These are phyloP conservation scores for Clarias gariepinus DNA, from an alignment of 2,113 vertebrate species.

Conservation along the genomic window DNA sequence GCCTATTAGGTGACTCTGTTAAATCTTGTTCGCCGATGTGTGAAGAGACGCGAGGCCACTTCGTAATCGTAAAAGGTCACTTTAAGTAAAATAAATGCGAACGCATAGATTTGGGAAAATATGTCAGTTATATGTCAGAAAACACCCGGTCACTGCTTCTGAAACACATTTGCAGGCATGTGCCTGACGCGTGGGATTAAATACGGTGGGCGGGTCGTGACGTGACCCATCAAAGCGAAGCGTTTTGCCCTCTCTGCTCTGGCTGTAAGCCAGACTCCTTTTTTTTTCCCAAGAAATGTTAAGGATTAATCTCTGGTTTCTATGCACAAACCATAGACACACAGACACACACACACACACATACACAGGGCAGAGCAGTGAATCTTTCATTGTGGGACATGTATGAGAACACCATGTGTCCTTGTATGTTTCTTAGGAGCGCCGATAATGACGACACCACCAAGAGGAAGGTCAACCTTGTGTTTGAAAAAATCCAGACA, in stretches of 20 bases:
- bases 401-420: conserved; percentile 33
- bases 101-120: too few relatives aligned
- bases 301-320: conserved; percentile 55
- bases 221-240: conserved; percentile 68
- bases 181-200: conserved; percentile 48
- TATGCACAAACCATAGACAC: conserved; percentile 32
- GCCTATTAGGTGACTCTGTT: background rate
- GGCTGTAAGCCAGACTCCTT: conserved; percentile 52
- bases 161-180: conserved; percentile 33
- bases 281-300: conserved; percentile 54
- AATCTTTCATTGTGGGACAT: conserved; percentile 25
- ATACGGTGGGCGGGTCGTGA: conserved; percentile 61
- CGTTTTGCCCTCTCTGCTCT: conserved; percentile 50
- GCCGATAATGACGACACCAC: conserved; percentile 90
- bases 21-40: conserved; percentile 7
- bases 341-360: conserved; percentile 20
- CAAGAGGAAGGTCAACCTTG: conserved; percentile 94
- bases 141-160: conserved; percentile 4
- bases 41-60: background rate
- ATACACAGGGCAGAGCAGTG: conserved; percentile 26
- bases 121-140: too few relatives aligned
- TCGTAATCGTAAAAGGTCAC: conserved; percentile 4
- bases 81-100: conserved; percentile 38
- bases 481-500: conserved; percentile 99
- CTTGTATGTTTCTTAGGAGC: conserved; percentile 74